These are phyloP conservation scores for Edolisoma coerulescens DNA, from an alignment of 2,113 vertebrate species.

Conservation along the genomic window DNA sequence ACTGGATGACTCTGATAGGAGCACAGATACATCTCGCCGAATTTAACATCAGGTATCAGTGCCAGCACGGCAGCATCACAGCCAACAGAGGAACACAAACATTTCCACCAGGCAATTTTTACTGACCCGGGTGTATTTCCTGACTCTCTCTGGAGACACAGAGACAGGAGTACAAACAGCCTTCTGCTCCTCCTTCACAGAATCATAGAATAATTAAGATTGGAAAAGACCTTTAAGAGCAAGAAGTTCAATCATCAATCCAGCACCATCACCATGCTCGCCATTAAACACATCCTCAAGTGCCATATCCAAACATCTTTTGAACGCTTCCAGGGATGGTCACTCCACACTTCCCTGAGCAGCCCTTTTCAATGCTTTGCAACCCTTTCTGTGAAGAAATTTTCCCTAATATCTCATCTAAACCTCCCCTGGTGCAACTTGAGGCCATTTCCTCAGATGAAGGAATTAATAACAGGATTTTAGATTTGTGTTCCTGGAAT, in stretches of 20 bases:
- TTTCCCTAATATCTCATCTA: neutral
- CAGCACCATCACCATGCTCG: neutral
- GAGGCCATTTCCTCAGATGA: neutral
- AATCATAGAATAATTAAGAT: neutral
- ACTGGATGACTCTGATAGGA: neutral
- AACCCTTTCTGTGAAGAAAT: neutral
- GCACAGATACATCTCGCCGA: neutral
- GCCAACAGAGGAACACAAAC: neutral
- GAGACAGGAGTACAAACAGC: neutral
- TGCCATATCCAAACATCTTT: neutral
- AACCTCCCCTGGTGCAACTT: neutral
- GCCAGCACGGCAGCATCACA: neutral
- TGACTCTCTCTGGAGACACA: neutral
- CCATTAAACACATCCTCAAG: neutral
- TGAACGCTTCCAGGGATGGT: neutral
- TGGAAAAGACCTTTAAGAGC: neutral
- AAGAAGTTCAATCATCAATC: neutral
- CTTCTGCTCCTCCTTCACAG: neutral
- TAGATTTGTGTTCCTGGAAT: neutral
- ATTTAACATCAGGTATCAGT: neutral
- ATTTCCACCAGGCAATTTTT: neutral
- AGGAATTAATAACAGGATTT: neutral
- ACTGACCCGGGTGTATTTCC: neutral
- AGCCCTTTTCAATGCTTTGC: neutral
- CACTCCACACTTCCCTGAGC: neutral